A percentile compares a stretch with the other conserved stretches of the same genome.
Evolutionary conservation across 2,113 vertebrate genomes (phyloP).

Genomic region (Rhabdornis inornatus): DNA sequence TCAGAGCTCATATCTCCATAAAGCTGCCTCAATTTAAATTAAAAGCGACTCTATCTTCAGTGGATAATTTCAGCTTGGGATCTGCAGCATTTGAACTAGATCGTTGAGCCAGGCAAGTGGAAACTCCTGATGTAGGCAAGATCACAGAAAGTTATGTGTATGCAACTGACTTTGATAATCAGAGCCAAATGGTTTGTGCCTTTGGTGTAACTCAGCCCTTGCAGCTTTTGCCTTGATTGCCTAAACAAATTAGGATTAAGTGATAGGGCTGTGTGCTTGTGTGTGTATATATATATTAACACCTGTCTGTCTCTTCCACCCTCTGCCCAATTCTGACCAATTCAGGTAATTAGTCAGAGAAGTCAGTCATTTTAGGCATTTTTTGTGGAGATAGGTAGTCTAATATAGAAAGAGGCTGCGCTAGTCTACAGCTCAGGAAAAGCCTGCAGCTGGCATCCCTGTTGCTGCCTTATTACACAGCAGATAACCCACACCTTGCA

Average conservation of each 20-base stretch:
- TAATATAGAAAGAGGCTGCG: background rate
- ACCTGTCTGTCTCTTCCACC: background rate
- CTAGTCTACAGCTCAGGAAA: background rate
- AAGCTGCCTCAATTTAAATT: background rate
- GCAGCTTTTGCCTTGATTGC: background rate
- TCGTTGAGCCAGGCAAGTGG: background rate
- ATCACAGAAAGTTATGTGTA: background rate
- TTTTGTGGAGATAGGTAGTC: background rate
- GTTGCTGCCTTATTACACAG: background rate
- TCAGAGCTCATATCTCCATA: background rate
- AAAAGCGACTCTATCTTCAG: accelerated
- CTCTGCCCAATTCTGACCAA: background rate
- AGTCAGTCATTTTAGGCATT: background rate
- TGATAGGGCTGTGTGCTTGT: background rate
- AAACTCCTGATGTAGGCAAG: background rate
- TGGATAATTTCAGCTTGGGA: background rate
- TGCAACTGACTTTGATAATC: background rate
- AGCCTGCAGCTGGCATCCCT: background rate
- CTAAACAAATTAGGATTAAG: background rate
- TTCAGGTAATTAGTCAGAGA: background rate
- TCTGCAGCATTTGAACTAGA: background rate
- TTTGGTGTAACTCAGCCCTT: background rate
- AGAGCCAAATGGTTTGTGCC: background rate
- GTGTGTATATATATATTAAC: background rate
- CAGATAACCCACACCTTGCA: background rate